A percentile compares a stretch with the other conserved stretches of the same genome.
Evolutionary conservation across 2,888 invertebrate species (phyloP).

Genomic region (Ypsolopha sequella): DNA sequence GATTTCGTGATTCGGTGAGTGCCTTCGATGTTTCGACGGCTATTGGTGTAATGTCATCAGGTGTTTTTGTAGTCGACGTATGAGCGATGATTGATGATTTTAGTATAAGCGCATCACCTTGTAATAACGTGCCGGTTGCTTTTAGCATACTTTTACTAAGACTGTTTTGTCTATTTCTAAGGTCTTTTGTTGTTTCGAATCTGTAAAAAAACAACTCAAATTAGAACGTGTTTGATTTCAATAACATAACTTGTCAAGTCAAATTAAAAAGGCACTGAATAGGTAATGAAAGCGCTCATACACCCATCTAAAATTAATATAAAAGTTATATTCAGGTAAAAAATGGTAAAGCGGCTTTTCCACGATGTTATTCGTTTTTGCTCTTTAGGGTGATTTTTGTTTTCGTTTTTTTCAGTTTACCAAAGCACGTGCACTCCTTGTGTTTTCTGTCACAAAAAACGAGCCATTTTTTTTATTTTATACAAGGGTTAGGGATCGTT

Average conservation of each 20-base stretch:
- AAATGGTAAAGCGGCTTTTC: too few species aligned
- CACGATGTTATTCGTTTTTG: too few species aligned
- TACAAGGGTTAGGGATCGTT: too few species aligned
- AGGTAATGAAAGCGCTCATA: background rate
- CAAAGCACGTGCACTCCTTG: too few species aligned
- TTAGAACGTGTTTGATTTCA: background rate
- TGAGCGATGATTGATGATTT: conserved; percentile 51
- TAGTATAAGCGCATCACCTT: conserved; percentile 54
- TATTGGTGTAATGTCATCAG: conserved; percentile 37
- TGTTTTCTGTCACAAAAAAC: too few species aligned
- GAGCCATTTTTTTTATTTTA: too few species aligned
- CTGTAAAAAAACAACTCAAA: conserved; percentile 19
- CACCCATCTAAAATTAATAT: too few species aligned
- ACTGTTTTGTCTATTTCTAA: conserved; percentile 58
- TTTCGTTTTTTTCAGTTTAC: too few species aligned
- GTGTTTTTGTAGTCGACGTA: conserved; percentile 28
- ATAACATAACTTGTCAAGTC: background rate
- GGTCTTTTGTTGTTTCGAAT: conserved; percentile 58
- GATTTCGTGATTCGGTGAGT: conserved; percentile 16
- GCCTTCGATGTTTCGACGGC: conserved; percentile 1
- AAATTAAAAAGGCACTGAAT: conserved; percentile 1
- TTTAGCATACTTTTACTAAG: conserved; percentile 60
- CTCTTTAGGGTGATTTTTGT: too few species aligned
- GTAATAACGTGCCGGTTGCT: conserved; percentile 49
- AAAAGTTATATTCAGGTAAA: too few species aligned